A percentile compares a stretch with the other conserved stretches of the same genome.
Conservation (phyloP, 2,113 vertebrate species). For the Uropsilus gracilis region DNA sequence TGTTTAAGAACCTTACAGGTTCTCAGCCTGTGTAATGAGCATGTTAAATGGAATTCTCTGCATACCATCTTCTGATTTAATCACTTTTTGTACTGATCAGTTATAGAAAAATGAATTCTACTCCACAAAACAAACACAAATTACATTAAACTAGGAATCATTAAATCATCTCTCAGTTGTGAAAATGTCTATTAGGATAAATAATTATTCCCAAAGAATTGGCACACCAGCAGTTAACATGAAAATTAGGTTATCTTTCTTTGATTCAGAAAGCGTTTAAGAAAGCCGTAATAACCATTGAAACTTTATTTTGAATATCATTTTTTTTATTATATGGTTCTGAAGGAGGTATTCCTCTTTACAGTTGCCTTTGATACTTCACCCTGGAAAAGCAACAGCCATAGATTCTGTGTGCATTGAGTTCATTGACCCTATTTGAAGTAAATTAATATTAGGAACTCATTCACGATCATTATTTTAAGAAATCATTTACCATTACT, state of each 20-base stretch:
- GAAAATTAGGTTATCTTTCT: not conserved
- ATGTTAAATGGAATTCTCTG: not conserved
- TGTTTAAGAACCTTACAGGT: not conserved
- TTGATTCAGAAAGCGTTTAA: not conserved
- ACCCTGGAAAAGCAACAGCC: not conserved
- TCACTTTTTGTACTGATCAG: not conserved
- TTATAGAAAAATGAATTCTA: not conserved
- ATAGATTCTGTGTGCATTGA: not conserved
- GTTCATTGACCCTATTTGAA: not conserved
- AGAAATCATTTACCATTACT: not conserved
- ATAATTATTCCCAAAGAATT: not conserved
- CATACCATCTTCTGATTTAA: not conserved
- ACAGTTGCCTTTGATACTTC: not conserved
- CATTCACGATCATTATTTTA: not conserved
- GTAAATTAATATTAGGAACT: not conserved
- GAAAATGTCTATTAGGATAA: not conserved
- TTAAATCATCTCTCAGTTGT: not conserved
- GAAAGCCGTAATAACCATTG: not conserved
- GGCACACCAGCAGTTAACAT: not conserved
- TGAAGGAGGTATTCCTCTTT: not conserved
- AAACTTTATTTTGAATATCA: not conserved
- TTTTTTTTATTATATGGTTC: not conserved
- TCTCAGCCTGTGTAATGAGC: not conserved
- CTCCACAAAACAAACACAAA: not conserved
- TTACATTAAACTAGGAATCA: not conserved